Evolutionary conservation across 2,113 vertebrate genomes (phyloP).

Genomic region (Sinocyclocheilus rhinocerous): DNA sequence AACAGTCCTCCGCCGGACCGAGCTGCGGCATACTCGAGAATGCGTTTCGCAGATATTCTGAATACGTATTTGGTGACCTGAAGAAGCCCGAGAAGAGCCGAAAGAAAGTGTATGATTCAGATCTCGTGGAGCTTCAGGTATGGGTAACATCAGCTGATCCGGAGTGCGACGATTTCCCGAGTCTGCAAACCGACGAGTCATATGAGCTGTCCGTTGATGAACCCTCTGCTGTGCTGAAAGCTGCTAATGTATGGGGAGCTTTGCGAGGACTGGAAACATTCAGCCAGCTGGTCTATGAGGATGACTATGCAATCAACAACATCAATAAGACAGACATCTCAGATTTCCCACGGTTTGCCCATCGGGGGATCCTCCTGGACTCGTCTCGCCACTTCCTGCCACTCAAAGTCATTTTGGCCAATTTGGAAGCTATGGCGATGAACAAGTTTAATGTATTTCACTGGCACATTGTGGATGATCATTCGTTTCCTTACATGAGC

Average conservation of each 20-base stretch:
- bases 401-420: constrained; percentile 84
- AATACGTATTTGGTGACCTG: constrained; percentile 79
- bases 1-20: constrained; percentile 75
- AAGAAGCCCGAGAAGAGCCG: not conserved
- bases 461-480: constrained; percentile 97
- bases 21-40: constrained; percentile 80
- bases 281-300: constrained; percentile 89
- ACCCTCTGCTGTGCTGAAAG: constrained; percentile 81
- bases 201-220: constrained; percentile 82
- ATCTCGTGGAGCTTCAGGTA: constrained; percentile 81
- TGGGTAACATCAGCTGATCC: constrained; percentile 77
- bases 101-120: not conserved
- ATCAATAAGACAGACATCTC: too few relatives aligned
- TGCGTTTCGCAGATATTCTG: constrained; percentile 87
- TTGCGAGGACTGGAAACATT: constrained; percentile 98
- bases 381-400: constrained; percentile 90
- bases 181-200: constrained; percentile 81
- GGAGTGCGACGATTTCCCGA: constrained; percentile 81
- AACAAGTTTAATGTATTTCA: constrained; percentile 98
- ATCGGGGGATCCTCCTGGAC: constrained; percentile 81
- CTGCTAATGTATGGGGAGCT: constrained; percentile 90
- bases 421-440: constrained; percentile 94
- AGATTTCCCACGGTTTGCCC: too few relatives aligned
- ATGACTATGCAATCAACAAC: constrained; percentile 75
- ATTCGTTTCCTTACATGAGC: constrained; percentile 92